These are phyloP conservation scores for Metaphire vulgaris DNA, from an alignment of 1,140 invertebrate species.

Conservation along the genomic window DNA sequence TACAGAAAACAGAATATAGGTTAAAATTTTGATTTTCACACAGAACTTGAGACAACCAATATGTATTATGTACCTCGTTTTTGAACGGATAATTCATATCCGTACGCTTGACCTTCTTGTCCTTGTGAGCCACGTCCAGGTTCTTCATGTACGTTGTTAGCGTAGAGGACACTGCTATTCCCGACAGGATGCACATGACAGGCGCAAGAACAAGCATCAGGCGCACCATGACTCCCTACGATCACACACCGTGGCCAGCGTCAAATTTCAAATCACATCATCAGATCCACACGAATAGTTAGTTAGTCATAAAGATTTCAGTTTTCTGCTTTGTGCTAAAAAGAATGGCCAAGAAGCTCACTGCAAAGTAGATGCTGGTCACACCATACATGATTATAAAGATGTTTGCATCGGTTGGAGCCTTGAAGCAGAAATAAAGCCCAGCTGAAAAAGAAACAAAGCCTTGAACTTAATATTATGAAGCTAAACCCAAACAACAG, in stretches of 20 bases:
- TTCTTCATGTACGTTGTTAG: slow-evolving; percentile 86
- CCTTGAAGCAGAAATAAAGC: slow-evolving; percentile 89
- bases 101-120: slow-evolving; percentile 50
- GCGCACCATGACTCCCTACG: slow-evolving; percentile 92
- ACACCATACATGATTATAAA: slow-evolving; percentile 95
- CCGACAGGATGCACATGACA: slow-evolving; percentile 93
- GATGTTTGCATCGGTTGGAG: slow-evolving; percentile 89
- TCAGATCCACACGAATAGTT: no score
- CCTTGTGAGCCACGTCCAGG: slow-evolving; percentile 43
- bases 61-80: slow-evolving; percentile 79
- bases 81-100: slow-evolving; percentile 69
- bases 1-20: no score
- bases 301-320: no score
- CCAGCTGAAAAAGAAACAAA: slow-evolving; percentile 66
- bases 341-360: slow-evolving; percentile 55
- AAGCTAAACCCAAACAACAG: slow-evolving; percentile 11
- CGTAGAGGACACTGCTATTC: slow-evolving; percentile 82
- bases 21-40: no score
- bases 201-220: slow-evolving; percentile 94
- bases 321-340: no score
- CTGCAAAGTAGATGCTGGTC: slow-evolving; percentile 95
- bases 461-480: neutral
- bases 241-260: no score
- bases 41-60: no score
- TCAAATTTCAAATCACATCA: no score